phyloP scores from a whole-genome alignment of 2,113 vertebrate species.

The Myxocyprinus asiaticus region DNA sequence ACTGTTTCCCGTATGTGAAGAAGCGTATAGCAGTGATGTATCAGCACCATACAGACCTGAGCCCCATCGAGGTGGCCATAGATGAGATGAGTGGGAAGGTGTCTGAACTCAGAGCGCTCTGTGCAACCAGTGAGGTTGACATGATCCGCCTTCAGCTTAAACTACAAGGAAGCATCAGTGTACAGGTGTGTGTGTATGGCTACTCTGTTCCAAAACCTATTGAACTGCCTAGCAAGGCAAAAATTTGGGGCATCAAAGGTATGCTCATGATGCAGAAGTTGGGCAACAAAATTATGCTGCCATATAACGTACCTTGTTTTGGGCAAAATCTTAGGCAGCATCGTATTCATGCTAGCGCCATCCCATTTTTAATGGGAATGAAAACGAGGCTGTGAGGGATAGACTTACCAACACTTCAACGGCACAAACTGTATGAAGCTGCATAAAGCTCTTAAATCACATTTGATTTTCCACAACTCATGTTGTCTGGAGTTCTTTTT shows the following conservation, averaged over 20 bases:
- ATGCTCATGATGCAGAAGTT: no score
- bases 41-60: slow-evolving; percentile 94
- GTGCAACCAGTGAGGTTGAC: slow-evolving; percentile 90
- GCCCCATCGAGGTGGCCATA: slow-evolving; percentile 96
- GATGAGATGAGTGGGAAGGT: slow-evolving; percentile 97
- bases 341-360: no score
- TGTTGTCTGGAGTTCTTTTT: no score
- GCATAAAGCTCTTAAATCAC: no score
- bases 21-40: slow-evolving; percentile 97
- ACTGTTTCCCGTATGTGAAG: slow-evolving; percentile 96
- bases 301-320: no score
- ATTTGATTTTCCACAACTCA: no score
- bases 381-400: no score
- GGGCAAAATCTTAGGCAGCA: no score
- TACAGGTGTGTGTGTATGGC: slow-evolving; percentile 68
- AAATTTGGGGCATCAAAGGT: background rate
- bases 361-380: no score
- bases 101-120: slow-evolving; percentile 86
- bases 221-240: background rate
- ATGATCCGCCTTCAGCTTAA: slow-evolving; percentile 98
- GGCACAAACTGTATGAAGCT: no score
- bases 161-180: slow-evolving; percentile 94
- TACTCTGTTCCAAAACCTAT: background rate
- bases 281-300: no score
- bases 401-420: no score